phyloP scores from a whole-genome alignment of 2,888 invertebrate genomes.

The Pseudococcus longispinus region DNA sequence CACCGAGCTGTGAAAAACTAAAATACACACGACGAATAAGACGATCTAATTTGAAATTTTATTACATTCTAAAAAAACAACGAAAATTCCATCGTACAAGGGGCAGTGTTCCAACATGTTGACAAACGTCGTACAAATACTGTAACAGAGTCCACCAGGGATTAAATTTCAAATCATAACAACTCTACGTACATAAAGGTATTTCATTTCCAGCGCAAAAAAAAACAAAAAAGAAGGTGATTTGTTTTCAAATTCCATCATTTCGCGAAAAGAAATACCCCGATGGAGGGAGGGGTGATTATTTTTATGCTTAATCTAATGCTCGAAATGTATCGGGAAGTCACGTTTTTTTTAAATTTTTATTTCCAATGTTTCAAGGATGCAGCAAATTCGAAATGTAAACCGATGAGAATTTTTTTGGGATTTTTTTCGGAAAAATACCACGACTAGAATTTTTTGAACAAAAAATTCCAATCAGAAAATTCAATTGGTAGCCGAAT shows the following conservation, averaged over 20 bases:
- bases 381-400: not conserved
- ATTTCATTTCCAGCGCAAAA: not conserved
- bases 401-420: no score
- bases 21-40: not conserved
- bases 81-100: not conserved
- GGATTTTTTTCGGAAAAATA: not conserved
- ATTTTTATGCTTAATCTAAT: not conserved
- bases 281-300: not conserved
- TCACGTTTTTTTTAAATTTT: not conserved
- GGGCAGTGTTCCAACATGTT: not conserved
- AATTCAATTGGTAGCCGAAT: no score
- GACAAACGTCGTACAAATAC: not conserved
- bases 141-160: not conserved
- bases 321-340: not conserved
- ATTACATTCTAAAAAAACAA: not conserved
- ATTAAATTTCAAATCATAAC: slow-evolving; percentile 18
- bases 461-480: no score
- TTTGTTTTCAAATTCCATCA: not conserved
- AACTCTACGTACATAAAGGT: not conserved
- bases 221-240: not conserved
- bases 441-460: no score
- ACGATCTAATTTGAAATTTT: slow-evolving; percentile 11
- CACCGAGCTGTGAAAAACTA: not conserved
- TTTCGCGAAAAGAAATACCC: not conserved
- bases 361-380: not conserved